Evolutionary conservation across 2,888 invertebrate species (phyloP), one percentile per base, ranked within the genome.

Genomic region (Chirona hameri): DNA sequence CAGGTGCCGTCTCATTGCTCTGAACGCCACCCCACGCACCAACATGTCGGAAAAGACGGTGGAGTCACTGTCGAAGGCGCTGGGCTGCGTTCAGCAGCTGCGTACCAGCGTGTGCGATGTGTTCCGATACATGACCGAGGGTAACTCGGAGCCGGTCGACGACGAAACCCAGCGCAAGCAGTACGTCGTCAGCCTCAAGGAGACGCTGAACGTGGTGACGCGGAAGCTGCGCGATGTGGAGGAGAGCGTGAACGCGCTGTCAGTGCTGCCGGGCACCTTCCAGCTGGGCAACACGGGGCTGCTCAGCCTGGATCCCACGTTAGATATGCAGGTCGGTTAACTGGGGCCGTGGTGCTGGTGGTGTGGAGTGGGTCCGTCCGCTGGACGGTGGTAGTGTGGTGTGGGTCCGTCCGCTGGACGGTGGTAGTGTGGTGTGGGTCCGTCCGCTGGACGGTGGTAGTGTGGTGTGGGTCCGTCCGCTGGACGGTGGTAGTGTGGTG

Each of bases 201-300:
- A 79, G 79, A n/a, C 79, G 79, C 79, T 79, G 46, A 79, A 79
- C 79, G 24, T 18, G 39, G 79, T 79, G 46, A 79, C 79, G 46
- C 46, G 46, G 21, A 9, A 18, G 21, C 79, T 79, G 79, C 79
- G 15, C 46, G 96, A 96, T 87, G 92, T 96, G 27, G 96, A 96
- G 87, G 93, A 93, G 86, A 90, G 93, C 0, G 92, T 93, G 0
- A 92, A 91, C 85, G 91, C 91, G 52, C 87, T 93, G 48, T 93
- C 92, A 82, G 92, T 93, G 84, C 94, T 95, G 0, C 92, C 93
- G n/a, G 93, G 94, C 5, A 93, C 94, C 0, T 94, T 95, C 86
- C 93, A 91, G 87, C 89, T 97, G 83, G 95, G 95, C 0, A 97
- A 95, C 87, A 95, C 95, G 0, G 93, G 94, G 10, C 93, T 92